A percentile compares a stretch with the other conserved stretches of the same genome.
These are phyloP conservation scores for Lycocerus yunnanus DNA, from an alignment of 2,888 invertebrate genomes.

Conservation along the genomic window DNA sequence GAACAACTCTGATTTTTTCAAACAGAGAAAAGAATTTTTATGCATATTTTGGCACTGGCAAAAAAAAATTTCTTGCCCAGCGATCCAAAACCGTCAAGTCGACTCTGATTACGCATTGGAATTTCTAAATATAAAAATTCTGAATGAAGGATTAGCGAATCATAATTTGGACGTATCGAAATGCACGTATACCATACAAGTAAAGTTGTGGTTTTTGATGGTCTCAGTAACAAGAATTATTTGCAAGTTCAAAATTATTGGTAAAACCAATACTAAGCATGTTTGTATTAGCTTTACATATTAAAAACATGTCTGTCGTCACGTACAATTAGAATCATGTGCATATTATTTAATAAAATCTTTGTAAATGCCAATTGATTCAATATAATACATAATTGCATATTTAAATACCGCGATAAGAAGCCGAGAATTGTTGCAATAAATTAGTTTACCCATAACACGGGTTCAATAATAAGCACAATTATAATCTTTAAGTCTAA, in stretches of 20 bases:
- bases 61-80: too few relatives aligned
- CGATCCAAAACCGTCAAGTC: too few relatives aligned
- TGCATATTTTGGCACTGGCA: too few relatives aligned
- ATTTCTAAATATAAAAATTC: neutral
- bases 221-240: neutral
- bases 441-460: neutral
- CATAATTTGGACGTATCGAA: neutral
- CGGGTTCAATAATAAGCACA: neutral
- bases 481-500: neutral
- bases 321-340: neutral
- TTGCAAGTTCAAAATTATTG: neutral
- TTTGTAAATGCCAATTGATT: neutral
- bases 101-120: neutral
- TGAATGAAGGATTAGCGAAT: neutral
- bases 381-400: neutral
- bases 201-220: neutral
- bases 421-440: neutral
- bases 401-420: neutral
- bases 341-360: neutral
- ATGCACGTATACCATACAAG: neutral
- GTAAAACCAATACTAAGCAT: neutral
- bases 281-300: neutral
- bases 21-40: too few relatives aligned
- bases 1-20: too few relatives aligned
- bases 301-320: neutral